Percentiles rank a stretch among this genome's conserved stretches.
Evolutionary conservation across 1,140 invertebrate genomes (phyloP).

Genomic region (Drosophila melanica): DNA sequence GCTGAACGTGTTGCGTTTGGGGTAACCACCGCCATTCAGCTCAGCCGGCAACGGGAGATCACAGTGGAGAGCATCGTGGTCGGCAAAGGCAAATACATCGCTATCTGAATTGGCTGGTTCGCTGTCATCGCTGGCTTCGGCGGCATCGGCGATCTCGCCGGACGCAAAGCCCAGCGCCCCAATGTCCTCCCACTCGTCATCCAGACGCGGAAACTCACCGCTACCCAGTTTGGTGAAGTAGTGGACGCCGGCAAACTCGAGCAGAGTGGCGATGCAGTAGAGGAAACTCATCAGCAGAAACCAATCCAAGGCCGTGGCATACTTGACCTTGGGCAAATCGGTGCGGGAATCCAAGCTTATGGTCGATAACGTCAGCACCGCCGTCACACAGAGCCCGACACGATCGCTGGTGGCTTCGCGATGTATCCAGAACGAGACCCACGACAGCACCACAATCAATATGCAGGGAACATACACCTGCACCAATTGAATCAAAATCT

Average conservation of each 20-base stretch:
- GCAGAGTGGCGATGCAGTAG: conserved; percentile 95
- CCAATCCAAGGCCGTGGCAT: conserved; percentile 96
- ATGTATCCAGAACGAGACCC: conserved; percentile 99
- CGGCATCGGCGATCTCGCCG: conserved; percentile 31
- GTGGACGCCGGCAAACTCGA: conserved; percentile 97
- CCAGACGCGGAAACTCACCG: conserved; percentile 91
- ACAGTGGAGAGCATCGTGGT: conserved; percentile 53
- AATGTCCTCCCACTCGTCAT: conserved; percentile 91
- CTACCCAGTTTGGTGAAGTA: conserved; percentile 96
- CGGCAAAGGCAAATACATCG: conserved; percentile 56
- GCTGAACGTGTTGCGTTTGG: conserved; percentile 85
- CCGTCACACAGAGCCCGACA: conserved; percentile 92
- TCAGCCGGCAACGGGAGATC: conserved; percentile 48
- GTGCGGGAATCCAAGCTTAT: conserved; percentile 96
- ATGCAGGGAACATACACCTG: conserved; percentile 97
- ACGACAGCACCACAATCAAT: conserved; percentile 96
- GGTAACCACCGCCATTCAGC: conserved; percentile 49
- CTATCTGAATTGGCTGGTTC: conserved; percentile 59
- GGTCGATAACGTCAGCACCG: conserved; percentile 95
- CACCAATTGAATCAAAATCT: no score
- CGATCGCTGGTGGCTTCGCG: conserved; percentile 93
- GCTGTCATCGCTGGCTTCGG: conserved; percentile 50
- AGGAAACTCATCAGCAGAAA: conserved; percentile 97
- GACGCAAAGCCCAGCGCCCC: conserved; percentile 19
- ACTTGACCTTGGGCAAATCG: conserved; percentile 95